Base-by-base conservation (phyloP, 2,113 vertebrate species). In the Pseudonaja textilis region DNA sequence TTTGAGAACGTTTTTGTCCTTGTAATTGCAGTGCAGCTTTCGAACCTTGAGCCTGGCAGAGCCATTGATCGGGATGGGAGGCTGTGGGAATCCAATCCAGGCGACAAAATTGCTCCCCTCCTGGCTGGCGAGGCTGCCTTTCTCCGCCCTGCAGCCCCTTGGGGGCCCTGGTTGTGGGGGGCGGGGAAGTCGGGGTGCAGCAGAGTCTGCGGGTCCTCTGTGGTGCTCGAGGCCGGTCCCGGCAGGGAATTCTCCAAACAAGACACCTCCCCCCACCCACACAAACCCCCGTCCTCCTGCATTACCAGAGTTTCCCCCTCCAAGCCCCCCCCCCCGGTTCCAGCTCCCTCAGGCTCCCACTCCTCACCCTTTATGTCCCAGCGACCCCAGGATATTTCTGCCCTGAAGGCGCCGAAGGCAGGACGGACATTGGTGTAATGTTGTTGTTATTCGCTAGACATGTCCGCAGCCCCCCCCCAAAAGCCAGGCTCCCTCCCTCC, bases 41-140 rank as follows among this genome's bases (percentile, higher is more conserved):
- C 16, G 61, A 69, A 69, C 29, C 1, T 1, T n/a, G 61, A 69
- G 29, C 61, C 12, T 5, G 11, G 12, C 11, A 5, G 29, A 12
- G 61, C 29, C 26, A n/a, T 4, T n/a, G 61, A n/a, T n/a, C 1
- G 4, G 64, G 64, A 16, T 69, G 29, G 29, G 29, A 69, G 14
- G 64, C 12, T 34, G n/a, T 69, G n/a, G 12, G 6, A 34, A 34
- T 34, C 64, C 64, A 16, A 1, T 0, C 29, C 4, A n/a, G 5
- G 0, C 14, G 1, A 16, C 5, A 0, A 2, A 2, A 6, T 0
- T 22, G 26, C 12, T 69, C 12, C 5, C 29, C 34, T 4, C 18
- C 74, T 3, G 34, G 18, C 74, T 0, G 7, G 0, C 74, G 4
- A 42, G 34, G 34, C 34, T 81, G 69, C 5, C 0, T 20, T 34